These are phyloP conservation scores for Stercorarius parasiticus DNA, from an alignment of 2,113 vertebrate genomes.

Conservation along the genomic window DNA sequence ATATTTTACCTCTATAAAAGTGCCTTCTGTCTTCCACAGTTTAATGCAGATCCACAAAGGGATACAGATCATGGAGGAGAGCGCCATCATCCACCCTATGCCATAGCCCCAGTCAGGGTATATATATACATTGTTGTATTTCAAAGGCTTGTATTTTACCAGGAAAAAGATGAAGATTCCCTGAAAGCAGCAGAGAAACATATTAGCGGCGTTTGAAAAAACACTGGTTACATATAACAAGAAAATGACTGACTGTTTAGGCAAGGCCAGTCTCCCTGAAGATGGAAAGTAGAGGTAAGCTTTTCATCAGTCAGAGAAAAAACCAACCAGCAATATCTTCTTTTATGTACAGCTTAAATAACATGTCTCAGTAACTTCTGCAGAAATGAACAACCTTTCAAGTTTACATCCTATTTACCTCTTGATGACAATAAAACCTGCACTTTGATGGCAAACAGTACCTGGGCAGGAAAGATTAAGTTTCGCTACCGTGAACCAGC, in stretches of 20 bases:
- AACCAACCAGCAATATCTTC: not conserved
- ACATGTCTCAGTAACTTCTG: not conserved
- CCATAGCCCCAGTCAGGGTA: slow-evolving; percentile 97
- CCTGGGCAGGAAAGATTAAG: slow-evolving; percentile 18
- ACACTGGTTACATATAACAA: not conserved
- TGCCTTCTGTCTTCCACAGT: slow-evolving; percentile 91
- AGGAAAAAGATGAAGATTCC: slow-evolving; percentile 97
- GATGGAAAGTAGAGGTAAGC: not conserved
- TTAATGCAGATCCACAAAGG: slow-evolving; percentile 88
- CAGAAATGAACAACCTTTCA: not conserved
- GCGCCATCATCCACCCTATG: slow-evolving; percentile 98
- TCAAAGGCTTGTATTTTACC: slow-evolving; percentile 97
- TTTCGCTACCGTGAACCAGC: not conserved
- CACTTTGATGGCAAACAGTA: slow-evolving; percentile 9
- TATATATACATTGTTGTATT: slow-evolving; percentile 96
- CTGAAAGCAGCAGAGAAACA: slow-evolving; percentile 69
- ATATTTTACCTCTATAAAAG: slow-evolving; percentile 84
- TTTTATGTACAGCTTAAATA: not conserved
- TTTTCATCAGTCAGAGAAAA: not conserved
- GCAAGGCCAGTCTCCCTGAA: not conserved
- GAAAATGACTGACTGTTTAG: not conserved
- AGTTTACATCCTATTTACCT: slow-evolving; percentile 43
- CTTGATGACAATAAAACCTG: not conserved
- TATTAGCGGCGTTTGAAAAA: not conserved
- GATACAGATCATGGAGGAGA: slow-evolving; percentile 98